Conservation (phyloP, 2,888 invertebrate species). For the Lycaena phlaeas region DNA sequence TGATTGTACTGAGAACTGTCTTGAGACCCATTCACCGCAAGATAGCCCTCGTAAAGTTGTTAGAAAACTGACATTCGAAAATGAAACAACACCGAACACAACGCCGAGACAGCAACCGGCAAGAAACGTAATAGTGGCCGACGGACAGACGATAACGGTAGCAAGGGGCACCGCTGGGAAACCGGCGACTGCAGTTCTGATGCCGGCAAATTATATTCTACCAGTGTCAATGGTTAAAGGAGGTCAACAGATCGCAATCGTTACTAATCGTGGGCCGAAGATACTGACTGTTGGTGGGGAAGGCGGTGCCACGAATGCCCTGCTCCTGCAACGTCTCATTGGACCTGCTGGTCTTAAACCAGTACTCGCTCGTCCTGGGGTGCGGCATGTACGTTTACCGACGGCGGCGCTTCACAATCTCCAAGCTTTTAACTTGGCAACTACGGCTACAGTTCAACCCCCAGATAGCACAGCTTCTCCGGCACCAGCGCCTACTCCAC, state of each 20-base stretch:
- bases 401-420: constrained; percentile 59
- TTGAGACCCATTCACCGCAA: constrained; percentile 73
- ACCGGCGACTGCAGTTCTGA: constrained; percentile 77
- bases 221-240: constrained; percentile 82
- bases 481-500: constrained; percentile 42
- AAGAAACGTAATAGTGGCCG: constrained; percentile 74
- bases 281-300: constrained; percentile 61
- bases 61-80: constrained; percentile 57
- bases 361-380: constrained; percentile 66
- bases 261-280: constrained; percentile 78
- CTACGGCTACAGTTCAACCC: constrained; percentile 39
- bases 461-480: constrained; percentile 49
- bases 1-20: constrained; percentile 58
- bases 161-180: constrained; percentile 74
- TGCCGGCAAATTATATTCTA: constrained; percentile 81
- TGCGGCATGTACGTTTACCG: constrained; percentile 66
- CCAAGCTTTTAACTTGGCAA: constrained; percentile 49
- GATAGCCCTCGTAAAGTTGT: constrained; percentile 63
- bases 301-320: constrained; percentile 72
- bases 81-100: constrained; percentile 50
- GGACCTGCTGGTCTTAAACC: constrained; percentile 76
- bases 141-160: constrained; percentile 77
- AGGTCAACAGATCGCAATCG: constrained; percentile 80
- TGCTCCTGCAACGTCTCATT: constrained; percentile 77
- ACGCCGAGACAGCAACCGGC: constrained; percentile 47